Evolutionary conservation across 2,113 vertebrate species (phyloP), one percentile per base, ranked within the genome.

Genomic region (Otis tarda): DNA sequence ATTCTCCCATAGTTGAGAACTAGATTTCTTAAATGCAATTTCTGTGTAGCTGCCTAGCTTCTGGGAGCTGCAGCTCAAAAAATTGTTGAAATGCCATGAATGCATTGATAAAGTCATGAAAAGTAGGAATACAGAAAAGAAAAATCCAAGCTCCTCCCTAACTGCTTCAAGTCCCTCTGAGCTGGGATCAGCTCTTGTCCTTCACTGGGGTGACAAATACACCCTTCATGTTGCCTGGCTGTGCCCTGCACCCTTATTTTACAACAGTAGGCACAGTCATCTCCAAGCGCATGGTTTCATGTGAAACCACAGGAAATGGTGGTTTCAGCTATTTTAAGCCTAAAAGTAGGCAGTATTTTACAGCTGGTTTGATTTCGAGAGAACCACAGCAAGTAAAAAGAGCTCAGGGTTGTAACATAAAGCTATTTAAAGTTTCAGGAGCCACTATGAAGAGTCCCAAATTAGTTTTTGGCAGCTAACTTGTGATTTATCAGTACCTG

Each of bases 281-380:
- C 81, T 87, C 23, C 13, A 61, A 73, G 12, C 2, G 0, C 37
- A 65, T 47, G 78, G 55, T 83, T 97, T 85, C 82, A 47, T 37
- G 37, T 77, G 37, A 94, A 91, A 85, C 90, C 95, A 88, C 67
- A 86, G 82, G 84, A 91, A 90, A 61, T 11, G n/a, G n/a, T 70
- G 55, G 75, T 92, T 94, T 93, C 75, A 70, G 78, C 75, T 95
- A 79, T 95, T 93, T 94, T 88, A 57, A 92, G 41, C n/a, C 71
- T 74, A 37, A 73, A 76, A 87, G 31, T 69, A 52, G 63, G 55
- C 63, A 90, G 56, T 21, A 33, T 89, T 90, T 88, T 73, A 77
- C 23, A 74, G 55, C 35, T 87, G 57, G 23, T 89, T 89, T 95
- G 89, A 86, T 89, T 90, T 93, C 59, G 73, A 68, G 82, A 68